phyloP scores from a whole-genome alignment of 1,140 invertebrate species.

The Zaprionus capensis region DNA sequence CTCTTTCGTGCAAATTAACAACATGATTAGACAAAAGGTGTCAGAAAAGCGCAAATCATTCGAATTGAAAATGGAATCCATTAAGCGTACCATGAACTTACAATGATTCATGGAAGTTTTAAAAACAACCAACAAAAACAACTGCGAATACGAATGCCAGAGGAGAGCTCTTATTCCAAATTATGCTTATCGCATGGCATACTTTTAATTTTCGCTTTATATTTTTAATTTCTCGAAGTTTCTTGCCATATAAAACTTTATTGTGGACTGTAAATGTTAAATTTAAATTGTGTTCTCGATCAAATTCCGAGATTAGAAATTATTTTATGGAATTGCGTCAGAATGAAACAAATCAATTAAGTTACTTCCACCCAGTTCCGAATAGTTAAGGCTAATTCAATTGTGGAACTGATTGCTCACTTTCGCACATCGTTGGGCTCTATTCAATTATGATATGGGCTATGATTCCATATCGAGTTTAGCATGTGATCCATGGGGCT shows the following conservation, averaged over 20 bases:
- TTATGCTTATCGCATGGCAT: conserved; percentile 43
- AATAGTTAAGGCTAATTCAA: not conserved
- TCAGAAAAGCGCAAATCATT: conserved; percentile 64
- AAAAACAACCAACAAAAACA: not conserved
- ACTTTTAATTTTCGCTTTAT: conserved; percentile 27
- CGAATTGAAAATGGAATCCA: conserved; percentile 59
- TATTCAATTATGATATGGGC: conserved; percentile 20
- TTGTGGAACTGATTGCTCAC: not conserved
- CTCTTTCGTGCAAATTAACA: conserved; percentile 8
- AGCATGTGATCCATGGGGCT: conserved; percentile 30
- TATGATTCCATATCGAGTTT: conserved; percentile 36
- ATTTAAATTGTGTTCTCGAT: not conserved
- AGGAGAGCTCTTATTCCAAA: conserved; percentile 15
- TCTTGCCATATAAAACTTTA: conserved; percentile 19
- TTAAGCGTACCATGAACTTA: conserved; percentile 62
- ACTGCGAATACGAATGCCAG: conserved; percentile 9
- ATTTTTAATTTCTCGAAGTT: conserved; percentile 29
- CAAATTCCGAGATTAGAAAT: not conserved
- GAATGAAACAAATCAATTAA: not conserved
- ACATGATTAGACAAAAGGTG: conserved; percentile 40
- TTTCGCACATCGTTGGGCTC: not conserved
- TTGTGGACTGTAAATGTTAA: not conserved
- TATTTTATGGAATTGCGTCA: not conserved
- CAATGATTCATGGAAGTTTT: conserved; percentile 21
- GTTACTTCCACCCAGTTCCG: not conserved